Evolutionary conservation across 2,888 invertebrate species (phyloP).

Genomic region (Lydus trimaculatus): DNA sequence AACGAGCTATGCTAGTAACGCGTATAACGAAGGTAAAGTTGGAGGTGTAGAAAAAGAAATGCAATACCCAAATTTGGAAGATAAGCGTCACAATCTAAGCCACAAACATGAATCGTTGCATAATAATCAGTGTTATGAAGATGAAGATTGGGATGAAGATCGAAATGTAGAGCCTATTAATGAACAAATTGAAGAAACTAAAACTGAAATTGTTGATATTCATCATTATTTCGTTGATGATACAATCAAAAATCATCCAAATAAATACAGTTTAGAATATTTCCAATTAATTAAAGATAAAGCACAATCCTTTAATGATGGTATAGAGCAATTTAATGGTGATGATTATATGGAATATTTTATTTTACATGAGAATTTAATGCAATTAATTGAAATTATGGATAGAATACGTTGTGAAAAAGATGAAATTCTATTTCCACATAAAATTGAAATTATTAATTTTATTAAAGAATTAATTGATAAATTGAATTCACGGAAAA

Average conservation of each 20-base stretch:
- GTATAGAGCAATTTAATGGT: not conserved
- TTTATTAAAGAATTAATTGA: constrained; percentile 18
- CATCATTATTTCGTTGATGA: constrained; percentile 17
- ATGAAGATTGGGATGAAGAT: not conserved
- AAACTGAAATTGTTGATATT: constrained; percentile 20
- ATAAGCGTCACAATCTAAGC: too few species aligned
- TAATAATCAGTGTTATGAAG: not conserved
- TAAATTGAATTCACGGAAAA: constrained; percentile 2
- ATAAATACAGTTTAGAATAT: constrained; percentile 3
- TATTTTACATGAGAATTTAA: constrained; percentile 23
- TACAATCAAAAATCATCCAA: not conserved
- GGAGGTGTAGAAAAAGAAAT: too few species aligned
- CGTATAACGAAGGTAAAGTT: too few species aligned
- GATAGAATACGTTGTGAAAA: constrained; percentile 20
- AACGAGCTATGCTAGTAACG: too few species aligned
- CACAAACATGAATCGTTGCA: too few species aligned
- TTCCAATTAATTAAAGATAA: not conserved
- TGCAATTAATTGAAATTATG: constrained; percentile 19
- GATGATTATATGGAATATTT: constrained; percentile 19
- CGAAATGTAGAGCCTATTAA: too few species aligned
- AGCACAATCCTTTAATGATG: not conserved
- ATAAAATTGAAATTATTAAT: constrained; percentile 17
- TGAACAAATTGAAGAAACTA: not conserved
- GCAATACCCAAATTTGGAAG: too few species aligned
- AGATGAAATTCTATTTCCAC: not conserved